A percentile compares a stretch with the other conserved stretches of the same genome.
Conservation (phyloP, 2,888 invertebrate species). For the Amorpha juglandis region DNA sequence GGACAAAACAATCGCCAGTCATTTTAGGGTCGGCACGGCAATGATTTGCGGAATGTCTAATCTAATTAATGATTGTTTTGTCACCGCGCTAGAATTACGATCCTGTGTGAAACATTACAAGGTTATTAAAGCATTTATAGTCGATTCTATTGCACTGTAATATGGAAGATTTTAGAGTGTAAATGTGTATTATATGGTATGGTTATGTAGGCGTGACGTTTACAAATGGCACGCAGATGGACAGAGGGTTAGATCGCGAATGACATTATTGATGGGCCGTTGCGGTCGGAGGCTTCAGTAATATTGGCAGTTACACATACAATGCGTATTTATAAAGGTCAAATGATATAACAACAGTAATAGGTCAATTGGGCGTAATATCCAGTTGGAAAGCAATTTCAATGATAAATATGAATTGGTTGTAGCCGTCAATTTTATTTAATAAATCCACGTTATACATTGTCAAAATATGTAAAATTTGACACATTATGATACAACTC, state of each 20-base stretch:
- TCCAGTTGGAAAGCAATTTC: constrained; percentile 2
- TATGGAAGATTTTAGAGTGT: constrained; percentile 43
- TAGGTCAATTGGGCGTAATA: constrained; percentile 26
- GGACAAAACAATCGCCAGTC: constrained; percentile 59
- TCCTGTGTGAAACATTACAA: constrained; percentile 50
- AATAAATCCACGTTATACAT: not conserved
- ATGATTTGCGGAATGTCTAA: constrained; percentile 69
- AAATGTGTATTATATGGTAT: constrained; percentile 37
- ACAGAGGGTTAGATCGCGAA: constrained; percentile 73
- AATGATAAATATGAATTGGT: not conserved
- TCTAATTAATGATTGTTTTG: constrained; percentile 75
- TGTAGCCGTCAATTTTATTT: not conserved
- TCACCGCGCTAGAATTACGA: constrained; percentile 63
- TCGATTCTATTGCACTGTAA: constrained; percentile 37
- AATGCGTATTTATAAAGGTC: constrained; percentile 46
- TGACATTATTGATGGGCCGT: constrained; percentile 73
- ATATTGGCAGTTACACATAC: constrained; percentile 53
- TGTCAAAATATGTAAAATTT: too few relatives aligned
- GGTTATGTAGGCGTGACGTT: constrained; percentile 61
- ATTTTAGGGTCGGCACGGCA: constrained; percentile 53
- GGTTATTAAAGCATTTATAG: constrained; percentile 29
- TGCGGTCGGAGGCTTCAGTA: constrained; percentile 53
- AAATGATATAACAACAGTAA: not conserved
- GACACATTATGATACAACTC: too few relatives aligned
- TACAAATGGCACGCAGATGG: constrained; percentile 75